Evolutionary conservation across 2,113 vertebrate genomes (phyloP).

Genomic region (Sinocyclocheilus anophthalmus): DNA sequence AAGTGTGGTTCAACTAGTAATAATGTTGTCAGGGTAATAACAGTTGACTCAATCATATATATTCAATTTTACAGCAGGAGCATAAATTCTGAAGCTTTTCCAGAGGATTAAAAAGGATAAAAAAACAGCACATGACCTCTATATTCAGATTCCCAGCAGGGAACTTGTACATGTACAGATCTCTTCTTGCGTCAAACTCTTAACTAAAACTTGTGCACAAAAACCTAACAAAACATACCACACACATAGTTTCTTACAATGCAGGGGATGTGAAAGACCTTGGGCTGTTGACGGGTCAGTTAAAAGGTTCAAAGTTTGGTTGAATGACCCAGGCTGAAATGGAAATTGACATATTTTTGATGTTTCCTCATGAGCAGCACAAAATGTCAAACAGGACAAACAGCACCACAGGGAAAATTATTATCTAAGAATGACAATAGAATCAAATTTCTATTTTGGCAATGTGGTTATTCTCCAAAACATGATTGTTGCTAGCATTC

Average conservation of each 20-base stretch:
- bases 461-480: background rate
- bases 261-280: slow-evolving; percentile 19
- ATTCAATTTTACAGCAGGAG: slow-evolving; percentile 15
- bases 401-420: background rate
- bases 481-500: background rate
- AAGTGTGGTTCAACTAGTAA: slow-evolving; percentile 21
- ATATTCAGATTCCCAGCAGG: slow-evolving; percentile 9
- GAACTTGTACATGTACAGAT: background rate
- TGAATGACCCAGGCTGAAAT: slow-evolving; percentile 4
- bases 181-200: background rate
- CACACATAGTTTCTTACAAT: background rate
- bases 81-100: slow-evolving; percentile 22
- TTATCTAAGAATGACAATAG: slow-evolving; percentile 28
- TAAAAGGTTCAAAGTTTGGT: slow-evolving; percentile 22
- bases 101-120: slow-evolving; percentile 27
- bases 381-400: slow-evolving; percentile 1
- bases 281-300: background rate
- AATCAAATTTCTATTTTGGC: slow-evolving; percentile 25
- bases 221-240: background rate
- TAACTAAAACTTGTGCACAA: background rate
- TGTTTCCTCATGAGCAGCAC: slow-evolving; percentile 5
- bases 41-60: slow-evolving; percentile 30
- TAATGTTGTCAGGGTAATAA: slow-evolving; percentile 11
- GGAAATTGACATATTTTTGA: slow-evolving; percentile 24
- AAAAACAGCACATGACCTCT: background rate